These are phyloP conservation scores for Sprattus sprattus DNA, from an alignment of 2,113 vertebrate species.

Conservation along the genomic window DNA sequence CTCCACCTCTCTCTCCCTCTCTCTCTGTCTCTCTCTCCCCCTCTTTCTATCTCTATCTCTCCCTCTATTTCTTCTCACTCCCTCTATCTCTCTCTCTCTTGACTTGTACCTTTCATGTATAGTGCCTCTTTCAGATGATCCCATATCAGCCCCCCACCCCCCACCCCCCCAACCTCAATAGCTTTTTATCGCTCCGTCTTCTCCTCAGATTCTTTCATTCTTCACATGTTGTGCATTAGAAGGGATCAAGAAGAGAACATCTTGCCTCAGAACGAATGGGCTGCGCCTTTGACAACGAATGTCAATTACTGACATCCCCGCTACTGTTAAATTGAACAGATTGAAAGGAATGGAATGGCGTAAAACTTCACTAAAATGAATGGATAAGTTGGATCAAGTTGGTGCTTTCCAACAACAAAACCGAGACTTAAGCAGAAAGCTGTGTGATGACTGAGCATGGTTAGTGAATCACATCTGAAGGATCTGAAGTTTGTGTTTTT, in stretches of 20 bases:
- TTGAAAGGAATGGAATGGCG: not conserved
- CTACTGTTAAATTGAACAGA: not conserved
- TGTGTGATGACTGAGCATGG: not conserved
- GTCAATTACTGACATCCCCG: not conserved
- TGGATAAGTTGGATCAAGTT: not conserved
- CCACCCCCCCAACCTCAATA: slow-evolving; percentile 9
- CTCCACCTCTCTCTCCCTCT: too few relatives aligned
- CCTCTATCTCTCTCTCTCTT: too few relatives aligned
- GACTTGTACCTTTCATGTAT: too few relatives aligned
- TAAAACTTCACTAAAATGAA: not conserved
- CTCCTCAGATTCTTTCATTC: not conserved
- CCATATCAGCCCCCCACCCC: not conserved
- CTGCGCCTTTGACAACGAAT: not conserved
- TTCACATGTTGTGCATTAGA: too few relatives aligned
- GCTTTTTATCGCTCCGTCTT: not conserved
- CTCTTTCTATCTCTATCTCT: too few relatives aligned
- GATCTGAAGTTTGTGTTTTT: too few relatives aligned
- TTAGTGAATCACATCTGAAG: not conserved
- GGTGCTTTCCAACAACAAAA: not conserved
- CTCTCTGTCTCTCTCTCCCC: too few relatives aligned
- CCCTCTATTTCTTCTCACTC: too few relatives aligned
- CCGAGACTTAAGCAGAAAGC: not conserved
- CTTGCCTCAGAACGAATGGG: not conserved
- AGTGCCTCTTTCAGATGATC: too few relatives aligned
- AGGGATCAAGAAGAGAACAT: too few relatives aligned